These are phyloP conservation scores for Pyrochroa serraticornis DNA, from an alignment of 2,888 invertebrate genomes.

Conservation along the genomic window DNA sequence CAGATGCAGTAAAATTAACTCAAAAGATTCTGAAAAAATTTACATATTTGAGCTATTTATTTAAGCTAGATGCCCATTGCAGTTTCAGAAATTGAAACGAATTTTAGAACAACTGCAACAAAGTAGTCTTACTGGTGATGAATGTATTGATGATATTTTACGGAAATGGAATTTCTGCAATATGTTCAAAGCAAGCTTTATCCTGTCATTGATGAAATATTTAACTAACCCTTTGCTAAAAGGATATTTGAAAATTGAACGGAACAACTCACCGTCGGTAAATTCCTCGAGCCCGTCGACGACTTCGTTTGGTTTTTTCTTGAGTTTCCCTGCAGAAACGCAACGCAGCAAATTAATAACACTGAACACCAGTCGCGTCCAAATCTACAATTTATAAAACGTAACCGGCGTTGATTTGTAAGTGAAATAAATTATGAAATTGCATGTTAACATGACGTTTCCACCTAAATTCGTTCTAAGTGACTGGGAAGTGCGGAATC, in stretches of 20 bases:
- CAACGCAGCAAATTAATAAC: slow-evolving; percentile 23
- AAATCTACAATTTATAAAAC: slow-evolving; percentile 32
- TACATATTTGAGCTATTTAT: too few species aligned
- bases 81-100: too few species aligned
- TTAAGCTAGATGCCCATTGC: too few species aligned
- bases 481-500: slow-evolving; percentile 49
- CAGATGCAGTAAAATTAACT: too few species aligned
- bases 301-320: slow-evolving; percentile 44
- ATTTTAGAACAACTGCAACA: too few species aligned
- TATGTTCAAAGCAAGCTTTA: slow-evolving; percentile 11
- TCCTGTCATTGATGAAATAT: background rate
- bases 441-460: slow-evolving; percentile 50
- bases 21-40: too few species aligned
- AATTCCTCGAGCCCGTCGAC: slow-evolving; percentile 31
- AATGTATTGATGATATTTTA: too few species aligned
- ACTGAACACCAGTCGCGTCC: slow-evolving; percentile 17
- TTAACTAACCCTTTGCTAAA: background rate
- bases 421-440: slow-evolving; percentile 51
- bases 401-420: slow-evolving; percentile 44
- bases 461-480: slow-evolving; percentile 48
- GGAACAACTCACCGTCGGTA: slow-evolving; percentile 24
- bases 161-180: too few species aligned
- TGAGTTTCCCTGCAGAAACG: slow-evolving; percentile 40
- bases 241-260: background rate
- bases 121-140: too few species aligned